Evolutionary conservation across 2,113 vertebrate species (phyloP), one percentile per base, ranked within the genome.

Genomic region (Etia nguti): DNA sequence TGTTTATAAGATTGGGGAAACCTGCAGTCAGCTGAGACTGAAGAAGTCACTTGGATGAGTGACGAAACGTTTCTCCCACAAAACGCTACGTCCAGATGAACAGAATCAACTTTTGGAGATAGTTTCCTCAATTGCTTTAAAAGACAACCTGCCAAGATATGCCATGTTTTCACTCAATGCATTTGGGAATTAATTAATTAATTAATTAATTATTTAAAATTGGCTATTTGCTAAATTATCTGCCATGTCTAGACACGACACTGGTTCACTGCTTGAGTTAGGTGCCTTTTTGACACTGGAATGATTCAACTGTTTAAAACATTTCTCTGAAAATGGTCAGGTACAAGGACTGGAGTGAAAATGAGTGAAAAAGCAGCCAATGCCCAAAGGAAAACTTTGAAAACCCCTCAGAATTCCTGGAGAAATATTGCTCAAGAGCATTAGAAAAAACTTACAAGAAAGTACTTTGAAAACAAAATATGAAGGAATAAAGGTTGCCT

Each of bases 141-240:
- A 75, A 41, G 41, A 48, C 68, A 48, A 18, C 9, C 24, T 75
- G 68, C 15, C 41, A 48, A 48, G 26, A 8, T 5, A 0, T 29
- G 10, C 0, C 15, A 75, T 3, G 26, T 48, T 75, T 48, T 48
- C 0, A 0, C 15, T 24, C 3, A 48, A 48, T 8, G 16, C 15
- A 46, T 48, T 48, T 73, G 41, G 41, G 22, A 73, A 18, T 73
- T 41, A 29, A n/a, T n/a, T n/a, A n/a, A n/a, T n/a, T n/a, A n/a
- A n/a, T n/a, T n/a, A n/a, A n/a, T n/a, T 9, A 10, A 7, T 73
- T 4, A 75, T 38, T n/a, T 36, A 59, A 59, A 10, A 59, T 9
- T 9, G 24, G 4, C 13, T 59, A 16, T 41, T 24, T 70, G n/a
- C 62, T 43, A 6, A 70, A 41, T 43, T 41, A 2, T 12, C 60